These are phyloP conservation scores for Forbesichthys papilliferus DNA, from an alignment of 2,113 vertebrate species.

Conservation along the genomic window DNA sequence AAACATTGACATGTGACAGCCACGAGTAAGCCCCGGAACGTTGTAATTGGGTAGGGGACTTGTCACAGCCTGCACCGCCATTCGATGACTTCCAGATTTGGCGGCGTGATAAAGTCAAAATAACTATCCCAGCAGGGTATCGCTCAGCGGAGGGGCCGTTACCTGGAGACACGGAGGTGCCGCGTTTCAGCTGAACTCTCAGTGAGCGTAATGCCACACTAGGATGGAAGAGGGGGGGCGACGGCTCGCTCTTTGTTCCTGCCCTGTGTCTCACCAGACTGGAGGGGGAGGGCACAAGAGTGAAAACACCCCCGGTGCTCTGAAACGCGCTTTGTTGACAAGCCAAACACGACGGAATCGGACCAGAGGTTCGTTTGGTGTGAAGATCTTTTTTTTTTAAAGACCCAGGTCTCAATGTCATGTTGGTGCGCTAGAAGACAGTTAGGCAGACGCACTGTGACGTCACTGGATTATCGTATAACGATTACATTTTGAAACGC, in stretches of 20 bases:
- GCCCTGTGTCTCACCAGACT: conserved; percentile 60
- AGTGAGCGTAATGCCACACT: conserved; percentile 75
- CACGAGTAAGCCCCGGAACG: conserved; percentile 34
- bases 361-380: conserved; percentile 29
- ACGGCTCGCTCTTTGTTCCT: conserved; percentile 62
- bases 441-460: conserved; percentile 41
- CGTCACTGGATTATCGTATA: conserved; percentile 26
- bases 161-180: conserved; percentile 75
- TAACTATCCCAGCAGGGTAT: conserved; percentile 50
- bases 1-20: conserved; percentile 22
- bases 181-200: conserved; percentile 76
- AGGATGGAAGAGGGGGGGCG: conserved; percentile 14
- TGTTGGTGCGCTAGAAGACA: conserved; percentile 15
- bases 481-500: neutral
- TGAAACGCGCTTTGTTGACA: conserved; percentile 28
- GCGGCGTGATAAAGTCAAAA: conserved; percentile 58
- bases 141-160: conserved; percentile 55
- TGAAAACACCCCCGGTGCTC: conserved; percentile 37
- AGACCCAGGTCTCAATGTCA: neutral
- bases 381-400: neutral
- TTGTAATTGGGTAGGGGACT: conserved; percentile 47
- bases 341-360: conserved; percentile 32
- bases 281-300: conserved; percentile 36
- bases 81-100: conserved; percentile 66
- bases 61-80: conserved; percentile 65